phyloP scores from a whole-genome alignment of 1,140 invertebrate genomes.

The Bombus soroeensis region DNA sequence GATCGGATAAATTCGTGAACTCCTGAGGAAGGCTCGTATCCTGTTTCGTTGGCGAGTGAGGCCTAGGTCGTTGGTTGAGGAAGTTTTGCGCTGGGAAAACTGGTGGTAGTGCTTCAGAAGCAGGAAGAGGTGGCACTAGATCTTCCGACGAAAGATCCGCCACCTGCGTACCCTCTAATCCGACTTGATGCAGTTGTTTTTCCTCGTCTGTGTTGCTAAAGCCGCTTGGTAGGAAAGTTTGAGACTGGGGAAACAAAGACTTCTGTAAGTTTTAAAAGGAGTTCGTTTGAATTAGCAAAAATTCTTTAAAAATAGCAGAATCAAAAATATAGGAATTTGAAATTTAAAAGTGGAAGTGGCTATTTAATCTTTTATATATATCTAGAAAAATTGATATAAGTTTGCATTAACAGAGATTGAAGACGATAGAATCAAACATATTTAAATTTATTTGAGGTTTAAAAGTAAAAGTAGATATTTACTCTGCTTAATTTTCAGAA shows the following conservation, averaged over 20 bases:
- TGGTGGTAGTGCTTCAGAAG: constrained; percentile 74
- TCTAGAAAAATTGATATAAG: not conserved
- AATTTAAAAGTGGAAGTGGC: not conserved
- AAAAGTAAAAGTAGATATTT: too few species aligned
- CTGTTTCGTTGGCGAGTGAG: constrained; percentile 32
- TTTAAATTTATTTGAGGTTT: too few species aligned
- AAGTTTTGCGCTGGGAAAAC: constrained; percentile 76
- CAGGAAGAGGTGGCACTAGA: constrained; percentile 71
- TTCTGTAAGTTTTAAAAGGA: not conserved
- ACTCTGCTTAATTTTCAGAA: too few species aligned
- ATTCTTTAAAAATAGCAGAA: not conserved
- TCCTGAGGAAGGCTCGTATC: constrained; percentile 28
- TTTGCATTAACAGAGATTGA: too few species aligned
- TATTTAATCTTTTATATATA: not conserved
- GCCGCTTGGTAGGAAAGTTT: constrained; percentile 71
- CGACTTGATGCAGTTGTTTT: constrained; percentile 69
- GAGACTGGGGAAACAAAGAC: constrained; percentile 65
- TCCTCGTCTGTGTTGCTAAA: constrained; percentile 68
- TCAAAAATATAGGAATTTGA: not conserved
- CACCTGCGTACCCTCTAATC: constrained; percentile 64
- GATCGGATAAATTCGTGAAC: constrained; percentile 36
- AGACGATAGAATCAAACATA: too few species aligned
- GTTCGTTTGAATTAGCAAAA: not conserved
- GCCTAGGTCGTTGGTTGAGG: constrained; percentile 53
- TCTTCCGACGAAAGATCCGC: constrained; percentile 67